Evolutionary conservation across 1,140 invertebrate species (phyloP), one percentile per base, ranked within the genome.

Genomic region (Brachionus sp.): DNA sequence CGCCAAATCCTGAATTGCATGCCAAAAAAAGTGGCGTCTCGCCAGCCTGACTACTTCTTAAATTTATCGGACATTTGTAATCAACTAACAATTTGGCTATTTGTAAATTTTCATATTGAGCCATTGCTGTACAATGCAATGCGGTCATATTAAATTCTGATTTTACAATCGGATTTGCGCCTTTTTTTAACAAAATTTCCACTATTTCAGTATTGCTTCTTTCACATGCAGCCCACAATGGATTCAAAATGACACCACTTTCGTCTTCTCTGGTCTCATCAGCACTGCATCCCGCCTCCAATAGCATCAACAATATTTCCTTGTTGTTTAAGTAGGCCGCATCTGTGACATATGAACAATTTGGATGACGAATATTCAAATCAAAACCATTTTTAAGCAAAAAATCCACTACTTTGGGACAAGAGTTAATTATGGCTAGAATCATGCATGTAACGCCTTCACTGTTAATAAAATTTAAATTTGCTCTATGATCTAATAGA

Each of bases 201-300:
- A 80, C 77, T 13, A 80, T 62, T 35, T 39, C 10, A 19, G 57
- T 62, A 80, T 62, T 57, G 33, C 50, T 66, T 80, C 77, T 57
- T 80, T 80, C 77, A n/a, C 77, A 80, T 80, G 77, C 77, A 12
- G 77, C 77, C 77, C 77, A 80, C 1, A 80, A 16, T 13, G 77
- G 77, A 29, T 80, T 80, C 50, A 80, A 44, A 80, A 80, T 66
- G 7, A 80, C 50, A 5, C 77, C 77, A 44, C 16, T 80, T 66
- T 80, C 77, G 12, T 80, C 77, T 66, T 80, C 77, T 37, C 57
- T 80, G 9, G 50, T 62, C 62, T 80, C 77, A 29, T 80, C 9
- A 13, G 57, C 33, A 25, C 33, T 35, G 19, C 50, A 80, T 62
- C 77, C 77, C 3, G 77, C 77, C 1, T 80, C 35, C 25, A 80